Evolutionary conservation across 2,797 vertebrate genomes (phyloP), one percentile per base, ranked within the genome.

Genomic region (Anguilla megastoma): DNA sequence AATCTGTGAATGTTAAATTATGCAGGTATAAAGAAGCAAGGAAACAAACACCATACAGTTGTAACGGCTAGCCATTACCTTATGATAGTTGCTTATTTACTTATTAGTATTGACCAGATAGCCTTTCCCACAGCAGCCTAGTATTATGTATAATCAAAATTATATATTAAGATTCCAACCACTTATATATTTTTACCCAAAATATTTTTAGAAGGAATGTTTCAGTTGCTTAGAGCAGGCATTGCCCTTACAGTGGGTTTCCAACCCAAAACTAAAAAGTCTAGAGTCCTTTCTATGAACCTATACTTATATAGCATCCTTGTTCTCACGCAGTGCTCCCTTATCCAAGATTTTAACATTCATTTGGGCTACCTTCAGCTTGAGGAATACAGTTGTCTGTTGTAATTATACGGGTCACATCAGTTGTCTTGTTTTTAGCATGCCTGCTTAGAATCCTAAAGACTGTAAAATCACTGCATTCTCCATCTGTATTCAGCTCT

Each of bases 1-100:
- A 79, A 54, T 66, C 52, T 84, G 33, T 87, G 86, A 45, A 56
- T 36, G 60, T 36, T 84, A 27, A 87, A 87, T 84, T 83, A 87
- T 87, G 82, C 56, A 87, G 41, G 33, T 69, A 14, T 63, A 52
- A 80, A 84, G 58, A 69, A 56, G 79, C 48, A 83, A 87, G 80
- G 24, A 69, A 30, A 60, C 36, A 82, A 84, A 50, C n/a, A 33
- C 80, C 6, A 80, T 58, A 33, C 12, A 7, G 6, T 27, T 69
- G 1, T 16, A 14, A 24, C 0, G 14, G n/a, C 21, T 74, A 21
- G 8, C 14, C 50, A 36, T 45, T 80, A 80, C 14, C 50, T 85
- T 30, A 16, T 54, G 14, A 50, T 63, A 10, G 21, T 36, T 6
- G 12, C 52, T 12, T 36, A 85, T 48, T 71, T 71, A 71, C 1